Base-by-base conservation (phyloP, 2,797 vertebrate genomes). In the Trachops cirrhosus region DNA sequence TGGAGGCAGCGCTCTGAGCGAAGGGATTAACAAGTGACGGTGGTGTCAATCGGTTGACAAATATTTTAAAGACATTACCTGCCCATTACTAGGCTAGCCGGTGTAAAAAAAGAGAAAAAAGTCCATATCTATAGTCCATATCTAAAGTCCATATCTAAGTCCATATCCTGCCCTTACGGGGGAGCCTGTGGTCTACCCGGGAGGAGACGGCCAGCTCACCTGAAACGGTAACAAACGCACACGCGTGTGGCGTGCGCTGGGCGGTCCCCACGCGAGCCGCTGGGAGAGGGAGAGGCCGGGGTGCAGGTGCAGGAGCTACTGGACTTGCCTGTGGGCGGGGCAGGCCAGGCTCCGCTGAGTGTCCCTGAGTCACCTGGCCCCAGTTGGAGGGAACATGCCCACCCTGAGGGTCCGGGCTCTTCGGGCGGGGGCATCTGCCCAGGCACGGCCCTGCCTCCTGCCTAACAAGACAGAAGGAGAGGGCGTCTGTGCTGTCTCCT, bases 301-400 rank as follows among this genome's bases (percentile, higher is more conserved):
- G 52, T 14, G 29, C 6, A 14, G 52, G 54, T 8, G 10, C 54
- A 44, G 86, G 19, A 85, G 71, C 57, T 41, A 3, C 14, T 44
- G 54, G 74, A 89, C 44, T 32, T 39, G 48, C n/a, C 9, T 9
- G 26, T 50, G 52, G 73, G 74, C 4, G 34, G 67, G 59, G 50
- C 4, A 0, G 34, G 67, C 41, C 29, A 11, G 57, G 32, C 68
- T 59, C 71, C 83, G 52, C 44, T 9, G 19, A 67, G 26, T 48
- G 94, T 64, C 84, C 89, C 83, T 37, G 68, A 86, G 50, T 95
- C 82, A 74, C n/a, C 78, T 74, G 73, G 39, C 37, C 93, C 59
- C 82, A 19, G 10, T 44, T 24, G 50, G 86, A 75, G 86, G 62
- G 77, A 46, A 82, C 82, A 50, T 37, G 37, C 14, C 89, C 34